Base-by-base conservation (phyloP, 2,797 vertebrate species). In the Cuniculus paca region DNA sequence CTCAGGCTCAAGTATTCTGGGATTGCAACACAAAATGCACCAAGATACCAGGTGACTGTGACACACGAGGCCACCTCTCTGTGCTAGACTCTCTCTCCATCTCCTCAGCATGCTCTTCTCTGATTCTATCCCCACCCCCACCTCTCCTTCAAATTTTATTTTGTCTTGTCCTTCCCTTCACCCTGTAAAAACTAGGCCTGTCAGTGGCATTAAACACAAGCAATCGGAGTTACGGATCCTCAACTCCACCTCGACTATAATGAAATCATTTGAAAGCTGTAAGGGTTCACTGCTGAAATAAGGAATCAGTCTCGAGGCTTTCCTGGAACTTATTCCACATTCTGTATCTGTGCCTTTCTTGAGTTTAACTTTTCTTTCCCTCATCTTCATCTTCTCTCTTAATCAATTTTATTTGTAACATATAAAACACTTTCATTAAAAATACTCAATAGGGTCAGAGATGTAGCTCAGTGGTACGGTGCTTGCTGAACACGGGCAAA, bases 361-460 rank as follows among this genome's bases (percentile, higher is more conserved):
- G 28, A 48, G 42, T 19, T 92, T 24, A 61, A 31, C 34, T 31
- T 87, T 94, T 39, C 39, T 54, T 54, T 54, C 52, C 17, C 19
- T 54, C 16, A 54, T 54, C 52, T 54, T 54, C 52, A 52, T 52
- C 14, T 16, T 52, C 5, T 52, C 52, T 52, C 52, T 54, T 54
- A 54, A 54, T 16, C 52, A 54, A 54, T 54, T 54, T 54, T n/a
- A 65, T 45, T 91, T 81, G 68, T 39, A 94, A 68, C 36, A 75
- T 75, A 92, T 56, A 70, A 90, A 81, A 78, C 19, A 78, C 52
- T 77, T 52, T 28, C 70, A 34, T 80, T 91, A 89, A 75, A 63
- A 58, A 60, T 72, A 88, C 1, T 91, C 52, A 58, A 96, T 86
- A 97, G 54, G 54, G 36, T 3, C 58, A 31, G 74, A 0, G 42